These are phyloP conservation scores for Cossypha dichroa DNA, from an alignment of 2,797 vertebrate genomes.

Conservation along the genomic window DNA sequence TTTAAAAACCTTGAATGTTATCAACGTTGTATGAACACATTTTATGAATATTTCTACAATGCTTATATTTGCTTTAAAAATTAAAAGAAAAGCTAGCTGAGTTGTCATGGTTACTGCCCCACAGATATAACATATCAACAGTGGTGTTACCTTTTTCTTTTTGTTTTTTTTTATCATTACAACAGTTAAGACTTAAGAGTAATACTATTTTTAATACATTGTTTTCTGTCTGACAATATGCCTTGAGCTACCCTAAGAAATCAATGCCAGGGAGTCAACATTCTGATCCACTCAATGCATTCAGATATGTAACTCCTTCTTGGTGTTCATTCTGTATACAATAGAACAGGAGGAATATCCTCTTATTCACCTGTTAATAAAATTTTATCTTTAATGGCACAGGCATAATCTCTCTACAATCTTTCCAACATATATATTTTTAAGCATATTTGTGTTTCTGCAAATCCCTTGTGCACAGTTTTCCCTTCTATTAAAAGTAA, in stretches of 20 bases:
- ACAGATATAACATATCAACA: not conserved
- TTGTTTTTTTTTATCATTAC: not conserved
- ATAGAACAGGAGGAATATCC: not conserved
- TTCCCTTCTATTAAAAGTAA: not conserved
- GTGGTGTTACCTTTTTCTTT: not conserved
- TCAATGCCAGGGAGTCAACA: not conserved
- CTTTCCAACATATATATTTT: not conserved
- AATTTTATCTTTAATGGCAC: not conserved
- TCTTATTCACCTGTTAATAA: not conserved
- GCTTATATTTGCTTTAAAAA: slow-evolving; percentile 42
- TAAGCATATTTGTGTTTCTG: not conserved
- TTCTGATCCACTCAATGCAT: not conserved
- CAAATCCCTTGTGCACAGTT: not conserved
- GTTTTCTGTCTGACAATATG: not conserved
- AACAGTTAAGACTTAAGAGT: not conserved
- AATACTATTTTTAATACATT: not conserved
- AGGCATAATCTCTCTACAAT: not conserved
- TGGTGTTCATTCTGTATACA: not conserved
- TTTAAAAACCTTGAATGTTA: slow-evolving; percentile 10
- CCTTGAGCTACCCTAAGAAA: not conserved
- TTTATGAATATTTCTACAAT: slow-evolving; percentile 15
- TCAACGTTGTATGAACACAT: not conserved
- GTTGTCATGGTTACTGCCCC: slow-evolving; percentile 27
- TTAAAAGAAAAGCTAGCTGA: not conserved
- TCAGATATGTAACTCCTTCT: not conserved